Evolutionary conservation across 1,140 invertebrate species (phyloP).

Genomic region (Tetramorium parvispinum): DNA sequence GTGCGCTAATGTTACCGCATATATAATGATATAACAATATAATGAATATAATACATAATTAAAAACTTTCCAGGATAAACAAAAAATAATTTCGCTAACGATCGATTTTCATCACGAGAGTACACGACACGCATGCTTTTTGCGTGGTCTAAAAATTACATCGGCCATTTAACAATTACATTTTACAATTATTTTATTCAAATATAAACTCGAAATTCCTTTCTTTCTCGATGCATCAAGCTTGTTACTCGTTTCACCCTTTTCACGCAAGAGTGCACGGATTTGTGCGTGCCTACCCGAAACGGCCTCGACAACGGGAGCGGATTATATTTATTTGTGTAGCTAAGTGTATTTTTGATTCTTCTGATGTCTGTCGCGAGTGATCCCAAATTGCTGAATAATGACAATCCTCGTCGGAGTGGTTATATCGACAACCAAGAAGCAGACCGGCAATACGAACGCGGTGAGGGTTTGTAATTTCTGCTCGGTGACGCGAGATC

Average conservation of each 20-base stretch:
- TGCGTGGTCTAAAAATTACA: constrained; percentile 18
- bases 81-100: neutral
- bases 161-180: constrained; percentile 22
- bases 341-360: constrained; percentile 79
- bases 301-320: constrained; percentile 74
- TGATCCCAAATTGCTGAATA: constrained; percentile 80
- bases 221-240: constrained; percentile 20
- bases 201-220: constrained; percentile 22
- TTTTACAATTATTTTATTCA: constrained; percentile 11
- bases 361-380: constrained; percentile 79
- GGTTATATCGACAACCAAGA: constrained; percentile 47
- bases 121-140: neutral
- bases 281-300: constrained; percentile 72
- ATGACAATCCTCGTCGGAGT: constrained; percentile 67
- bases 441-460: constrained; percentile 28
- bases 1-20: neutral
- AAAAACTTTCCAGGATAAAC: neutral
- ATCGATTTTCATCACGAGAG: constrained; percentile 15
- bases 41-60: constrained; percentile 2
- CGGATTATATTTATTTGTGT: constrained; percentile 81
- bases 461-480: constrained; percentile 77
- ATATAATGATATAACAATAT: neutral
- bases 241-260: constrained; percentile 45
- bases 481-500: constrained; percentile 76
- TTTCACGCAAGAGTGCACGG: constrained; percentile 73